Evolutionary conservation across 1,140 invertebrate species (phyloP).

Genomic region (Parapsyche elsis): DNA sequence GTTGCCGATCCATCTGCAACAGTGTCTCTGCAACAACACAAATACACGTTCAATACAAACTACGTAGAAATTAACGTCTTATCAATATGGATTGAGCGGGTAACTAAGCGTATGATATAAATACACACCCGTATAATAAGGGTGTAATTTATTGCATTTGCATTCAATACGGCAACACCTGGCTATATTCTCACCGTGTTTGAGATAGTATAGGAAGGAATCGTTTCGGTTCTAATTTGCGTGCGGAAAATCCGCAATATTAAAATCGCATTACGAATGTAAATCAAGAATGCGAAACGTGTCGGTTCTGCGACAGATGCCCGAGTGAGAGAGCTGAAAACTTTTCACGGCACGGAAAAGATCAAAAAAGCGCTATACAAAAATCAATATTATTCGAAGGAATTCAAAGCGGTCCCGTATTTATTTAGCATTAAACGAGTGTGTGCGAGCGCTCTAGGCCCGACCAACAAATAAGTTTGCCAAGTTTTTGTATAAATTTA

Average conservation of each 20-base stretch:
- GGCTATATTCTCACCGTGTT: no score
- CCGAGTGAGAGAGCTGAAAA: background rate
- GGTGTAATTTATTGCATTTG: no score
- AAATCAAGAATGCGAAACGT: background rate
- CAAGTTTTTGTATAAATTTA: slow-evolving; percentile 49
- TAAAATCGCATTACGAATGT: background rate
- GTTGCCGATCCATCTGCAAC: slow-evolving; percentile 85
- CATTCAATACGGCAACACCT: no score
- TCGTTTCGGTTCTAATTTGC: no score
- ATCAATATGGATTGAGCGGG: no score
- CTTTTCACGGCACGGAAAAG: background rate
- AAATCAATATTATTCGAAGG: slow-evolving; percentile 26
- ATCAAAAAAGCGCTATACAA: slow-evolving; percentile 10
- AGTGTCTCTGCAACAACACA: slow-evolving; percentile 77
- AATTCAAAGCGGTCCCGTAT: slow-evolving; percentile 35
- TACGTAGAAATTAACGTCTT: no score
- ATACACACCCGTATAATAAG: no score
- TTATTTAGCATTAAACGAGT: slow-evolving; percentile 42
- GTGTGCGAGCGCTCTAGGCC: slow-evolving; percentile 26
- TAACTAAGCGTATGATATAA: no score
- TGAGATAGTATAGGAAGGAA: no score
- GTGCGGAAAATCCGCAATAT: background rate
- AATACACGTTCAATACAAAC: no score
- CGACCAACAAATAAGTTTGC: slow-evolving; percentile 34
- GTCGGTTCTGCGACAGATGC: slow-evolving; percentile 11